These are phyloP conservation scores for Sorex fumeus DNA, from an alignment of 2,113 vertebrate species.

Conservation along the genomic window DNA sequence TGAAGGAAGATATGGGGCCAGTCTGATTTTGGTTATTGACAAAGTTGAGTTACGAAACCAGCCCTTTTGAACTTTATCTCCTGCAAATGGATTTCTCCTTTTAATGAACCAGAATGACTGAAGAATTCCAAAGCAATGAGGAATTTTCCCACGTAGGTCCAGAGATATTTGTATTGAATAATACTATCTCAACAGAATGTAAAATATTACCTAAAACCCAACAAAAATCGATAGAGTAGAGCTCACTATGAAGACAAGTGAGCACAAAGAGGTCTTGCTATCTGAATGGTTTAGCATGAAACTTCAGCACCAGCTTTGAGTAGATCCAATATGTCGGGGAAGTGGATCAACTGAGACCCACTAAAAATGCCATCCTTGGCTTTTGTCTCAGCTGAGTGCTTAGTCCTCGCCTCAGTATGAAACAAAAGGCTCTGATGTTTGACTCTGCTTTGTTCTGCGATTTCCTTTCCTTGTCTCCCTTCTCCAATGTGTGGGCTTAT, in stretches of 20 bases:
- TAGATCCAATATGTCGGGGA: neutral
- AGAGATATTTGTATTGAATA: neutral
- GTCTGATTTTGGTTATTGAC: slow-evolving; percentile 22
- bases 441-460: slow-evolving; percentile 66
- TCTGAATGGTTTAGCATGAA: neutral
- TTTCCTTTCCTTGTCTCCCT: slow-evolving; percentile 52
- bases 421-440: slow-evolving; percentile 52
- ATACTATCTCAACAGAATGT: neutral
- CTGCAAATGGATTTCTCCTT: slow-evolving; percentile 10
- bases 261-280: neutral
- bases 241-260: neutral
- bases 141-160: neutral
- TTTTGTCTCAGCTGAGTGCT: neutral
- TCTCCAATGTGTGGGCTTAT: slow-evolving; percentile 60
- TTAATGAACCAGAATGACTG: neutral
- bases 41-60: slow-evolving; percentile 23
- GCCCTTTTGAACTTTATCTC: slow-evolving; percentile 41
- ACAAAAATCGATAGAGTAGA: neutral
- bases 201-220: neutral
- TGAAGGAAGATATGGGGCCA: neutral
- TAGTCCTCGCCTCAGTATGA: slow-evolving; percentile 18
- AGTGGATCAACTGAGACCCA: neutral
- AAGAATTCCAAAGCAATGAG: slow-evolving; percentile 29
- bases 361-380: slow-evolving; percentile 9
- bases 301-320: neutral